A percentile compares a stretch with the other conserved stretches of the same genome.
Conservation (phyloP, 1,140 invertebrate species). For the Apis florea region DNA sequence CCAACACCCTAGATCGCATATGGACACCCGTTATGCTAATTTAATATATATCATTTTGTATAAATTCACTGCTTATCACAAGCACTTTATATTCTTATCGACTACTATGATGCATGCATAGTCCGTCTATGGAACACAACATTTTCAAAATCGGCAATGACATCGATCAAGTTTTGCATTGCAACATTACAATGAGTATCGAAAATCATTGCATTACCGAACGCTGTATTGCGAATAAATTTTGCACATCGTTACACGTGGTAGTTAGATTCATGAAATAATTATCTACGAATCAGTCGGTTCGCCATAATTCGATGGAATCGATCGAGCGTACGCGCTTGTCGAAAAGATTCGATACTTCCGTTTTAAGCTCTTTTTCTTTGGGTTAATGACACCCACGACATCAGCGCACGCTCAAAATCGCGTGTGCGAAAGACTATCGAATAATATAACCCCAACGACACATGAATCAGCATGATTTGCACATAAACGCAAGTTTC, state of each 20-base stretch:
- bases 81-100: conserved; percentile 8
- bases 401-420: conserved; percentile 12
- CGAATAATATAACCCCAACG: not conserved
- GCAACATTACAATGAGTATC: no score
- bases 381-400: conserved; percentile 31
- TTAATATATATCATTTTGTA: conserved; percentile 57
- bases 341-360: not conserved
- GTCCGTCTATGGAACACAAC: not conserved
- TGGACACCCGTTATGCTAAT: conserved; percentile 66
- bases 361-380: not conserved
- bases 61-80: conserved; percentile 46
- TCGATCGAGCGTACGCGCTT: not conserved
- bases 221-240: not conserved
- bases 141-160: not conserved
- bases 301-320: not conserved
- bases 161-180: conserved; percentile 3
- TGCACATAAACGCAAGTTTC: not conserved
- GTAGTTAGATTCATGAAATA: not conserved
- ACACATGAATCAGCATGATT: not conserved
- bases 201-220: conserved; percentile 3
- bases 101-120: conserved; percentile 1
- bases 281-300: no score
- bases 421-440: not conserved
- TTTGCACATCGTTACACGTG: not conserved
- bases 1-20: conserved; percentile 42